Evolutionary conservation across 2,113 vertebrate species (phyloP), one percentile per base, ranked within the genome.

Genomic region (Struthio camelus): DNA sequence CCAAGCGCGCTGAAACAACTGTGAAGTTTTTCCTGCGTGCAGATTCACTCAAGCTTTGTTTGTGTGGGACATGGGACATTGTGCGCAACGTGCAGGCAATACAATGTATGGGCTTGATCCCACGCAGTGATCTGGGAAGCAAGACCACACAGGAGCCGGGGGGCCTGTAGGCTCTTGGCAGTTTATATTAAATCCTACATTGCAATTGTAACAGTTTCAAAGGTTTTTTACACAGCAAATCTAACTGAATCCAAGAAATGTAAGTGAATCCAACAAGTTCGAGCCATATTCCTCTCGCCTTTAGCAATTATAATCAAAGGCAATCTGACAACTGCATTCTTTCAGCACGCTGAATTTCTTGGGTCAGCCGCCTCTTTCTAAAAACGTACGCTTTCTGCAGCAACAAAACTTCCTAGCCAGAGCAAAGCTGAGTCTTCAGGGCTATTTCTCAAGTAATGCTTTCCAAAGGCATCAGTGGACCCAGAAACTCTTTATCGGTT

Each of bases 1-100:
- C 10, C 1, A 0, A 13, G 6, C 0, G 2, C 65, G 30, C 73
- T 15, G 50, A 34, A 86, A 61, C 7, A 53, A 2, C 32, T 11
- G 44, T 7, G 10, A 34, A 42, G 36, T 9, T 46, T 79, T 44
- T 61, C 56, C 61, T 5, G 1, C 17, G 25, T 16, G 38, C 32
- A n/a, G 66, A 64, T 42, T 59, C 42, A 9, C 11, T 62, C 25
- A 0, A 7, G 30, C 19, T 48, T 12, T 30, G 5, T 4, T 40
- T 19, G 6, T 25, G 56, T 15, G 66, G 25, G 70, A 34, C 5
- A 6, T 0, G 1, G 13, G 20, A 8, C 0, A 2, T 14, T 71
- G 66, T 22, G 40, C 36, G 11, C 3, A 20, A 66, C 7, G 30
- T 10, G 28, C 15, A 23, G 73, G 42, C 18, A 59, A 12, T 4